These are phyloP conservation scores for Strigamia maritima DNA, from an alignment of 2,888 invertebrate species.

Conservation along the genomic window DNA sequence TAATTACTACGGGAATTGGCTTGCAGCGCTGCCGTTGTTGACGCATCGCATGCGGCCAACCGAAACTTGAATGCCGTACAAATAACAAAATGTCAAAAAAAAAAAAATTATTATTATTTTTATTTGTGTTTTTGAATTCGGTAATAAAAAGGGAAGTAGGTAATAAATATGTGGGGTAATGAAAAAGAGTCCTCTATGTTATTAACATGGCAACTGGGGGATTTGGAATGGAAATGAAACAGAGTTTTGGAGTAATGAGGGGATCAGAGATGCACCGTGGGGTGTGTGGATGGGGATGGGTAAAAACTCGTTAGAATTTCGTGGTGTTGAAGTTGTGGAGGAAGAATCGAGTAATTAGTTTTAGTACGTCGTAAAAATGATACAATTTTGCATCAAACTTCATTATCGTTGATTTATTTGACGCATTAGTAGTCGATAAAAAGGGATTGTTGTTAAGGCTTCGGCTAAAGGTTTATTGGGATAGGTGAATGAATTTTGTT, in stretches of 20 bases:
- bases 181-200: neutral
- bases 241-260: neutral
- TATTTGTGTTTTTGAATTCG: neutral
- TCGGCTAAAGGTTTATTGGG: neutral
- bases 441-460: neutral
- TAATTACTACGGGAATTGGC: no score
- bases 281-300: neutral
- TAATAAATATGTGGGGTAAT: neutral
- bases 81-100: no score
- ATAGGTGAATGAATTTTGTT: neutral
- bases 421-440: neutral
- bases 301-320: neutral
- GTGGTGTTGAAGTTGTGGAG: neutral
- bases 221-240: neutral
- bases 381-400: neutral
- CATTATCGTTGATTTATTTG: neutral
- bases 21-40: no score
- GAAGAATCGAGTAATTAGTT: neutral
- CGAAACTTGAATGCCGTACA: no score
- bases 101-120: neutral
- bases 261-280: neutral
- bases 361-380: neutral
- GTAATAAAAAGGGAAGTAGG: constrained; percentile 4
- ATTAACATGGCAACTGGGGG: neutral
- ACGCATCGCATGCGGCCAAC: no score